These are phyloP conservation scores for Heterochromis multidens DNA, from an alignment of 2,113 vertebrate species.

Conservation along the genomic window DNA sequence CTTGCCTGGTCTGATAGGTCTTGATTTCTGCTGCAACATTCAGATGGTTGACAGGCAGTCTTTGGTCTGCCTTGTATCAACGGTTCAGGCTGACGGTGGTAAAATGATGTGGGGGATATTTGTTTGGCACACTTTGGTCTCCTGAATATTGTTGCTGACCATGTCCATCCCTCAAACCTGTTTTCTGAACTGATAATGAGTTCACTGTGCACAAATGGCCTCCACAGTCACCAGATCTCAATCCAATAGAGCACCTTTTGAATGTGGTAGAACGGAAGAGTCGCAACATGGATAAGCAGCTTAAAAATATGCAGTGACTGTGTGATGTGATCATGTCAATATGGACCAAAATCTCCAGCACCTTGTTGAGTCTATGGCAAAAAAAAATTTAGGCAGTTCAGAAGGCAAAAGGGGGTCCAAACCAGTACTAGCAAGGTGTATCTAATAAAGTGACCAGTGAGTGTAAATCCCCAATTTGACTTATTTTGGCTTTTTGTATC, in stretches of 20 bases:
- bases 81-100: background rate
- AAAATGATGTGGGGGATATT: background rate
- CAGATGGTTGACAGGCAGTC: no score
- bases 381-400: background rate
- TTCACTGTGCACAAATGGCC: background rate
- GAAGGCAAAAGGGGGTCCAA: background rate
- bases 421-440: background rate
- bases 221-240: background rate
- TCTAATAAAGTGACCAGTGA: background rate
- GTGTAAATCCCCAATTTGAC: background rate
- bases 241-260: background rate
- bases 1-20: no score
- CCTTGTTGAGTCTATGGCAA: background rate
- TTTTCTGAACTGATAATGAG: background rate
- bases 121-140: no score
- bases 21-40: no score
- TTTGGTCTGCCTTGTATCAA: background rate
- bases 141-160: fast-evolving
- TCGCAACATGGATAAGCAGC: background rate
- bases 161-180: background rate
- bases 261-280: background rate
- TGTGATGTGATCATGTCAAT: background rate
- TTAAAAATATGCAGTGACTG: background rate
- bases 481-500: background rate
- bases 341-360: background rate